Base-by-base conservation (phyloP, 2,888 invertebrate genomes). In the Hirtodrosophila cameraria region DNA sequence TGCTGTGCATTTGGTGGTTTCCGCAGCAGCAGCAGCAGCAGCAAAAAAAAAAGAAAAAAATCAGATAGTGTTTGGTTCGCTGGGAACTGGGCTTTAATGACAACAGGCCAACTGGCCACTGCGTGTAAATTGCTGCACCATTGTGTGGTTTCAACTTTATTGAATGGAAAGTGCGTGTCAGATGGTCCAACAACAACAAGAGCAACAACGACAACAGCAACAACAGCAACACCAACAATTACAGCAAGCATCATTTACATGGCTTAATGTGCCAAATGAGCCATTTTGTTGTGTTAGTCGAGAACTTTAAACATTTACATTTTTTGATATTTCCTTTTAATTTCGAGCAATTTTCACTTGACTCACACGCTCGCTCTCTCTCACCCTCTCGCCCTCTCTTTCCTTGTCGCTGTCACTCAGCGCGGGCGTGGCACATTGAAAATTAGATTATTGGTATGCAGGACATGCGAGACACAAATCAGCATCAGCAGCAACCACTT, bases 141-240 rank as follows among this genome's bases (percentile, higher is more conserved):
- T 80, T 79, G 76, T 83, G 64, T 41, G 75, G 69, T 73, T 69
- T 75, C 15, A 64, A 54, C 67, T 78, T 82, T 73, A 81, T 81
- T 81, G 82, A 72, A 75, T 86, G 82, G 55, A 63, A 69, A 75
- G 64, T 75, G 86, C 76, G 80, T 82, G 83, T 79, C 72, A 53
- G 62, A 41, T 38, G 52, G 52, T 6, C 39, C 41, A 45, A 25
- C 41, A 36, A 15, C 27, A 48, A 28, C 27, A 39, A 38, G 48
- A 49, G 23, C 38, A 60, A 38, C 42, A 50, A 33, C 41, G 18
- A 18, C 38, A 33, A n/a, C 20, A 43, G 13, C 16, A 46, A 12
- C 7, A 33, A 7, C 36, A 53, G 2, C 18, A 41, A 18, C 23
- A 52, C 12, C 28, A 39, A 27, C 38, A 42, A 30, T 64, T 58